phyloP scores from a whole-genome alignment of 2,797 vertebrate species.

The Melanotaenia parkinsoni region DNA sequence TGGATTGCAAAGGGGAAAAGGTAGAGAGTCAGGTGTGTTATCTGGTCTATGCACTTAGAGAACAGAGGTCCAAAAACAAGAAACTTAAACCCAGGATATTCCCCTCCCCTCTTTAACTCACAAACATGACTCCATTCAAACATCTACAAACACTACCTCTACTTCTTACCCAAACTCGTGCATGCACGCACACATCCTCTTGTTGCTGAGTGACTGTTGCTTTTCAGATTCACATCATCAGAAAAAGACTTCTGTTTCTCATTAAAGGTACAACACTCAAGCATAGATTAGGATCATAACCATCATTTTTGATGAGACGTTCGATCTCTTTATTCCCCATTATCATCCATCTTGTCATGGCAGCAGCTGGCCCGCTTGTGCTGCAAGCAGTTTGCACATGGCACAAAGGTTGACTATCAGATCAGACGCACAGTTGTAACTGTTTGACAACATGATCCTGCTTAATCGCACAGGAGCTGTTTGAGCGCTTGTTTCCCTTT shows the following conservation, averaged over 20 bases:
- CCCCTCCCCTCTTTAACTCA: conserved; percentile 2
- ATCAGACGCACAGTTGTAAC: conserved; percentile 2
- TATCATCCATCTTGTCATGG: not conserved
- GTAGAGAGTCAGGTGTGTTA: not conserved
- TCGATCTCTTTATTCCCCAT: conserved; percentile 10
- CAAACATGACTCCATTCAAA: conserved; percentile 43
- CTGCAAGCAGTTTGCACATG: not conserved
- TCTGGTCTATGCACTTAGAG: conserved; percentile 51
- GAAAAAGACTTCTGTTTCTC: conserved; percentile 17
- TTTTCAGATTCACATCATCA: conserved; percentile 32
- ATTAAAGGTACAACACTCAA: conserved; percentile 35
- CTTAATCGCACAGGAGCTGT: conserved; percentile 7
- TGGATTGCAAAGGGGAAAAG: not conserved
- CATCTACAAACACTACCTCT: conserved; percentile 77
- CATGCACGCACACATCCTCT: conserved; percentile 17
- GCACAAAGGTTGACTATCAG: not conserved
- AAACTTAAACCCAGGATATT: conserved; percentile 50
- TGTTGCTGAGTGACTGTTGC: conserved; percentile 33
- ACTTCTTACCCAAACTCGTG: conserved; percentile 43
- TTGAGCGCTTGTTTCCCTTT: conserved; percentile 5
- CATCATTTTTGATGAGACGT: conserved; percentile 23
- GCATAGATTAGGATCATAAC: not conserved
- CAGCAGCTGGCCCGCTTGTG: not conserved
- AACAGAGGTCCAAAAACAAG: conserved; percentile 62
- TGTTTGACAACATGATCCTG: not conserved